Conservation (phyloP, 2,113 vertebrate species). For the Scomber scombrus region DNA sequence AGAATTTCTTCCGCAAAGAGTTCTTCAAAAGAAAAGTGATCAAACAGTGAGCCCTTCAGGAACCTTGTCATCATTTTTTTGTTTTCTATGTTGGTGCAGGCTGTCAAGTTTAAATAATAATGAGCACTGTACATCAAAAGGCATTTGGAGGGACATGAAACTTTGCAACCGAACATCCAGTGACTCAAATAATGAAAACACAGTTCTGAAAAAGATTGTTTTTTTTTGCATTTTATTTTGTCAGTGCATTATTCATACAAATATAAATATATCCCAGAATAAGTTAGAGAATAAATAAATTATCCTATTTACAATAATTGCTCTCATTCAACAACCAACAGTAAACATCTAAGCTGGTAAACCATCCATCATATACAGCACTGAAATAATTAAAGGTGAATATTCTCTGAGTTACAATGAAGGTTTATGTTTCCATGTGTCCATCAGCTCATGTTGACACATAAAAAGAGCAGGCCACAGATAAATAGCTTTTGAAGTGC, state of each 20-base stretch:
- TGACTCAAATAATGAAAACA: slow-evolving; percentile 15
- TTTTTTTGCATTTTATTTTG: slow-evolving; percentile 53
- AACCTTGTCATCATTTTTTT: too few species aligned
- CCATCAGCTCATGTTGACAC: slow-evolving; percentile 9
- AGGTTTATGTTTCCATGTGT: slow-evolving; percentile 12
- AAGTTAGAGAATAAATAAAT: slow-evolving; percentile 83
- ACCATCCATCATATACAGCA: slow-evolving; percentile 41
- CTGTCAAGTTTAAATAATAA: not conserved
- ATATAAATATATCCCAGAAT: slow-evolving; percentile 79
- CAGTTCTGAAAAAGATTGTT: not conserved
- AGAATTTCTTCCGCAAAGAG: too few species aligned
- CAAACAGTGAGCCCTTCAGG: too few species aligned
- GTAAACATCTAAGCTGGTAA: slow-evolving; percentile 52
- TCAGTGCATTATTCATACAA: slow-evolving; percentile 44
- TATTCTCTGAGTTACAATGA: not conserved
- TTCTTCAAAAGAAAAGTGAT: too few species aligned
- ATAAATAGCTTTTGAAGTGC: slow-evolving; percentile 36
- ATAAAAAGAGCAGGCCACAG: not conserved
- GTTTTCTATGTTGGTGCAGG: too few species aligned
- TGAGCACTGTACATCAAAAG: not conserved
- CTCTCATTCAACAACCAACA: slow-evolving; percentile 47
- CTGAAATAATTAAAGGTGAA: slow-evolving; percentile 17
- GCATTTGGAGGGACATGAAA: not conserved
- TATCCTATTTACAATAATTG: slow-evolving; percentile 22
- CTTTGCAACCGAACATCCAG: not conserved